phyloP scores from a whole-genome alignment of 2,888 invertebrate genomes.

The Microdon myrmicae region DNA sequence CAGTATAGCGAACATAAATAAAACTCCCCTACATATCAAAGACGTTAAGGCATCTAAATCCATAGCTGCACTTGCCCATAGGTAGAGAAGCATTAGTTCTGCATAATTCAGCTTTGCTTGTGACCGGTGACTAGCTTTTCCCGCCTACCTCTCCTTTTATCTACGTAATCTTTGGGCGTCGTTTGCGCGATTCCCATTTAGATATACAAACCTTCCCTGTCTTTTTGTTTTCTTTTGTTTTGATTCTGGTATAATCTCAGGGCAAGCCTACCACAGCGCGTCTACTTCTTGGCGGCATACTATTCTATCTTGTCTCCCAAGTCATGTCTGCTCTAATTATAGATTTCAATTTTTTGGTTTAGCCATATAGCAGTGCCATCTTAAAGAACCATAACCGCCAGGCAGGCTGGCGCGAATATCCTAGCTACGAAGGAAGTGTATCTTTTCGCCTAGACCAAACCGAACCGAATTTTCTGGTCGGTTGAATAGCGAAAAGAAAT shows the following conservation, averaged over 20 bases:
- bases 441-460: neutral
- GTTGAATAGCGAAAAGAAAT: conserved; percentile 9
- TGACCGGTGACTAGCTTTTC: too few relatives aligned
- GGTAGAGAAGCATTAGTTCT: too few relatives aligned
- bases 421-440: conserved; percentile 2
- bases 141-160: too few relatives aligned
- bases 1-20: too few relatives aligned
- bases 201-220: too few relatives aligned
- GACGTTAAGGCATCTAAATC: too few relatives aligned
- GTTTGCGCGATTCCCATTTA: conserved; percentile 24
- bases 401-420: neutral
- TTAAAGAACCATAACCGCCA: conserved; percentile 13
- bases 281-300: conserved; percentile 15
- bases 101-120: too few relatives aligned
- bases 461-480: conserved; percentile 9
- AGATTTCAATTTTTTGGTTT: conserved; percentile 33
- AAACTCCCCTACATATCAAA: too few relatives aligned
- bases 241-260: too few relatives aligned
- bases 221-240: neutral
- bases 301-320: neutral
- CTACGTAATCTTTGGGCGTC: conserved; percentile 24
- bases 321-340: conserved; percentile 48
- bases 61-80: too few relatives aligned
- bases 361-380: neutral
- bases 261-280: conserved; percentile 12